Conservation (phyloP, 2,797 vertebrate genomes). For the Amblyraja radiata region DNA sequence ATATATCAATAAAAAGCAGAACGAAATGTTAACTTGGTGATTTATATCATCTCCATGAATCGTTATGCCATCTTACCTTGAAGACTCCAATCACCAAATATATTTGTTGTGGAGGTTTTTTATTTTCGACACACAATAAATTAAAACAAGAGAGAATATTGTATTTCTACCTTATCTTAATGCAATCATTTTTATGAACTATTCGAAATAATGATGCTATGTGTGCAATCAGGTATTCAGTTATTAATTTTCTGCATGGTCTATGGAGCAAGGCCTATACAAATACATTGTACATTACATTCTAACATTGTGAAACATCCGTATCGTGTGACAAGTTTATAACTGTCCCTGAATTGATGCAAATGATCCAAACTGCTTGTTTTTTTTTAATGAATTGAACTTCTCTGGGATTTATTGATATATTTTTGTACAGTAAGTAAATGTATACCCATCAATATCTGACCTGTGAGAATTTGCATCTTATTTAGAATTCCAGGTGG, state of each 20-base stretch:
- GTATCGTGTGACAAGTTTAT: slow-evolving; percentile 9
- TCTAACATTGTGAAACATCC: slow-evolving; percentile 13
- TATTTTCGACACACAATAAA: slow-evolving; percentile 17
- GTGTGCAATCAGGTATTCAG: slow-evolving; percentile 23
- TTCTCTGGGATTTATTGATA: not conserved
- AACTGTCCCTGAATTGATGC: slow-evolving; percentile 19
- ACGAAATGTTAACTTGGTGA: not conserved
- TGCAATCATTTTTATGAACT: slow-evolving; percentile 13
- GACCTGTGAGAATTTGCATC: not conserved
- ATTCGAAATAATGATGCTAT: not conserved
- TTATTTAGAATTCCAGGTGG: not conserved
- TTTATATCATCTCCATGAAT: not conserved
- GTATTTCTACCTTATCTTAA: slow-evolving; percentile 15
- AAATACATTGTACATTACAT: not conserved
- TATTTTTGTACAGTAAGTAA: not conserved
- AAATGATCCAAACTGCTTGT: slow-evolving; percentile 24
- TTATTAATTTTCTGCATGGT: slow-evolving; percentile 33
- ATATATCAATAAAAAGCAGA: not conserved
- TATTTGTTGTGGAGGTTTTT: not conserved
- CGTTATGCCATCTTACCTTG: not conserved
- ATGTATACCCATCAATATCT: not conserved
- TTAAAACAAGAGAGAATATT: slow-evolving; percentile 22
- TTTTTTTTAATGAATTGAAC: slow-evolving; percentile 4
- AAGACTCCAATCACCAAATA: not conserved
- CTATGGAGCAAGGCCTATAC: not conserved